Evolutionary conservation across 2,888 invertebrate species (phyloP), one percentile per base, ranked within the genome.

Genomic region (Tenthredo distinguenda): DNA sequence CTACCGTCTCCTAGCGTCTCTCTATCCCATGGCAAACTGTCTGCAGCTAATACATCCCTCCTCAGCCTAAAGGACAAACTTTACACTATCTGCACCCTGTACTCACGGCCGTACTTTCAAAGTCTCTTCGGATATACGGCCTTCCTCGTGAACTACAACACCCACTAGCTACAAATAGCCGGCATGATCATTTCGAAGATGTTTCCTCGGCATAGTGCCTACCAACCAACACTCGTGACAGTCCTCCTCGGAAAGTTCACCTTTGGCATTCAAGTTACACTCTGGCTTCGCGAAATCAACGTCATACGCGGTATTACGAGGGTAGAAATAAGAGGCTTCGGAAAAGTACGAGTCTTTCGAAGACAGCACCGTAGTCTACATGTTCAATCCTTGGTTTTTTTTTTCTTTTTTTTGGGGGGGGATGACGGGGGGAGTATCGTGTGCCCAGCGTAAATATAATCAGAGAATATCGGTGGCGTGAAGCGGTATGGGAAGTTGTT

Each of bases 21-120:
- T 43, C 43, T 50, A 31, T 77, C 76, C 55, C 62, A 21, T 62
- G 12, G 43, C 40, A 81, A 81, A 81, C 81, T 81, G 43, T 71
- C 37, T 74, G 12, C 74, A 74, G 74, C 74, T 43, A 74, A 68
- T 34, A 74, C 43, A 74, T 74, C 74, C 74, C 74, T 43, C 74
- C 2, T 1, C 26, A 74, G 74, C 77, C 77, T 77, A 55, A 77
- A 77, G 55, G 55, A 31, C 31, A 77, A 77, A 50, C 77, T 77
- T 77, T 77, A 18, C 31, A 55, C 76, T 26, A 31, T 26, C 31
- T 26, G 31, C 77, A 18, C 34, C 18, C 55, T 50, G 12, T 31
- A n/a, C 72, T 37, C 47, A 47, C 62, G 26, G 62, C 21, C 26
- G 26, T 62, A 68, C 68, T 68, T 26, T 34, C 34, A 9, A 18